These are phyloP conservation scores for Maconellicoccus hirsutus DNA, from an alignment of 1,140 invertebrate species.

Conservation along the genomic window DNA sequence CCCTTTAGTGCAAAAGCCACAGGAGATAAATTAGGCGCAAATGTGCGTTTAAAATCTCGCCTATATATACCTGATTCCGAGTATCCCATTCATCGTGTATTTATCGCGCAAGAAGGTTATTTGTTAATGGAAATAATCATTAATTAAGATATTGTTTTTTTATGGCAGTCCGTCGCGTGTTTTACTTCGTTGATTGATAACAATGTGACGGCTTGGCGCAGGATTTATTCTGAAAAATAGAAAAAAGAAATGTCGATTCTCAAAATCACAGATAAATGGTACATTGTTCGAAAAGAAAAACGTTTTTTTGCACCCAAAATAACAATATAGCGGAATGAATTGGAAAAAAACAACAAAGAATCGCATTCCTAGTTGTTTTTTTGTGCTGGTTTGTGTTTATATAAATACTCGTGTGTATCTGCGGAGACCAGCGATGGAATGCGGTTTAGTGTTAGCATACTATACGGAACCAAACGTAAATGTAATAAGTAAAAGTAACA, in stretches of 20 bases:
- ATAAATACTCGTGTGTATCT: not conserved
- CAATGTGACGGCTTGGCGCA: too few relatives aligned
- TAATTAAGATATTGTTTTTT: not conserved
- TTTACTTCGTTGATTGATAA: not conserved
- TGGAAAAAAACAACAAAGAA: not conserved
- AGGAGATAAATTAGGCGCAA: too few relatives aligned
- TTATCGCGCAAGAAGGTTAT: too few relatives aligned
- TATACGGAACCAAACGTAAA: not conserved
- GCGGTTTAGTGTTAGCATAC: not conserved
- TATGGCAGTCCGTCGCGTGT: not conserved
- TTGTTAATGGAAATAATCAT: too few relatives aligned
- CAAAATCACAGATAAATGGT: too few relatives aligned
- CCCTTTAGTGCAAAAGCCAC: too few relatives aligned
- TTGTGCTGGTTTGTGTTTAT: not conserved
- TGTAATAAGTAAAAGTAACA: slow-evolving; percentile 5
- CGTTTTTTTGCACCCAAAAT: not conserved
- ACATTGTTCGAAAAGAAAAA: not conserved
- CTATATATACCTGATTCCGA: too few relatives aligned
- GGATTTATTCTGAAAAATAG: too few relatives aligned
- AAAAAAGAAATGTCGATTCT: too few relatives aligned
- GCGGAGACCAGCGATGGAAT: not conserved
- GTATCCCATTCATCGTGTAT: too few relatives aligned
- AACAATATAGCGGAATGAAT: not conserved
- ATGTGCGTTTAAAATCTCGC: too few relatives aligned
- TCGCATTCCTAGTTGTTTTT: not conserved